Evolutionary conservation across 2,797 vertebrate genomes (phyloP).

Genomic region (Okamejei kenojei): DNA sequence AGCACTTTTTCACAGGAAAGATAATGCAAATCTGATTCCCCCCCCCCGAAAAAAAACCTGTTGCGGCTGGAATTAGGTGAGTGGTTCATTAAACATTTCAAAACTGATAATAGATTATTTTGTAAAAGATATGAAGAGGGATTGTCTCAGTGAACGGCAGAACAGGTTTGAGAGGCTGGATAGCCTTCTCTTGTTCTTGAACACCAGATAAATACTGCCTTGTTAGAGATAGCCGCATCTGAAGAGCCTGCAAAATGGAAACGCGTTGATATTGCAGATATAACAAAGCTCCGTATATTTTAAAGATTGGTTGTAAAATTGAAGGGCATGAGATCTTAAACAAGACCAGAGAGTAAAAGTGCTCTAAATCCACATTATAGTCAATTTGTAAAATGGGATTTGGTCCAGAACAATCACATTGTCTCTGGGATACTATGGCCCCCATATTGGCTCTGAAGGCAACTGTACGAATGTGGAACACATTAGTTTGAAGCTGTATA

Average conservation of each 20-base stretch:
- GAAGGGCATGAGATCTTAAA: neutral
- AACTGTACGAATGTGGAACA: neutral
- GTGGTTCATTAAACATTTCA: neutral
- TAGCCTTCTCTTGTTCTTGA: neutral
- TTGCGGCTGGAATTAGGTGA: too few relatives aligned
- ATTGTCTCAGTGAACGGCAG: neutral
- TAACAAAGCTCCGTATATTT: neutral
- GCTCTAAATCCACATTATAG: neutral
- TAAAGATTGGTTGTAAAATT: neutral
- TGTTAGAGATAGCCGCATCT: neutral
- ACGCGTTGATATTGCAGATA: neutral
- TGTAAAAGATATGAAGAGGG: neutral
- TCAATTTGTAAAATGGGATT: neutral
- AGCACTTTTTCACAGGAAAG: too few relatives aligned
- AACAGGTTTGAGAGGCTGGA: neutral
- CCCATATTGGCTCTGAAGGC: neutral
- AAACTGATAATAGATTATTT: neutral
- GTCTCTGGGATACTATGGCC: neutral
- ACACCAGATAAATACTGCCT: neutral
- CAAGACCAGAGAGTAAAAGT: neutral
- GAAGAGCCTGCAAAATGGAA: neutral
- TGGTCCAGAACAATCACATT: neutral
- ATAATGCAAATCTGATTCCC: too few relatives aligned
- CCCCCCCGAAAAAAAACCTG: too few relatives aligned
- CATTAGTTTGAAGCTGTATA: neutral